These are phyloP conservation scores for Melieria crassipennis DNA, from an alignment of 2,888 invertebrate genomes.

Conservation along the genomic window DNA sequence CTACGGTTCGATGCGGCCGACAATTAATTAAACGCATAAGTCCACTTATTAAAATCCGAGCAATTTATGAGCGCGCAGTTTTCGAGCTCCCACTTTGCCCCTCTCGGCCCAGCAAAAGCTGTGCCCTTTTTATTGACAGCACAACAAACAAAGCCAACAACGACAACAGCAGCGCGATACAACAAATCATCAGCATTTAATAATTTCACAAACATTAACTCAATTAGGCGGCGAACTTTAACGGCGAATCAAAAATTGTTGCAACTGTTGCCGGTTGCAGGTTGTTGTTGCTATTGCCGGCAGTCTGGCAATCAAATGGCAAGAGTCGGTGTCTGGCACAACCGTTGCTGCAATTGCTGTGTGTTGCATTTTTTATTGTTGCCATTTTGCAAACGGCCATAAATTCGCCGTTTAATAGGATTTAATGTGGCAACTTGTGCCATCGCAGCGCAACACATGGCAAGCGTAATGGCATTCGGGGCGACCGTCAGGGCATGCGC, in stretches of 20 bases:
- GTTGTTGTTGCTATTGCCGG: not conserved
- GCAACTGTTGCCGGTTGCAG: not conserved
- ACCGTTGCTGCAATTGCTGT: not conserved
- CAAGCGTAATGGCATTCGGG: no score
- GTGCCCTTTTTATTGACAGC: not conserved
- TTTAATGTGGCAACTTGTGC: conserved; percentile 37
- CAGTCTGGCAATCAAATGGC: not conserved
- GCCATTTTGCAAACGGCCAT: conserved; percentile 25
- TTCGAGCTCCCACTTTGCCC: not conserved
- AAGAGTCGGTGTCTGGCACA: not conserved
- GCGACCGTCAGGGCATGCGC: not conserved
- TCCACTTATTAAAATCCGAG: conserved; percentile 40
- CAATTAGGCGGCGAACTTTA: conserved; percentile 36
- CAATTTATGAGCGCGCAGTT: no score
- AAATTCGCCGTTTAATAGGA: conserved; percentile 46
- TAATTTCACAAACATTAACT: no score
- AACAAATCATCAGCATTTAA: no score
- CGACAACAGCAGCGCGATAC: not conserved
- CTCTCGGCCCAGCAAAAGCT: not conserved
- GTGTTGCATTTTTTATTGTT: conserved; percentile 17
- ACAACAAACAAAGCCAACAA: not conserved
- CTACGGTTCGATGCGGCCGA: not conserved
- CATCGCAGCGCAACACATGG: conserved; percentile 2
- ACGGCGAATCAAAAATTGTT: conserved; percentile 25
- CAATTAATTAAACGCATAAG: conserved; percentile 48